Percentiles rank a stretch among this genome's conserved stretches.
Evolutionary conservation across 2,888 invertebrate genomes (phyloP).

Genomic region (Thysanoteuthis rhombus): DNA sequence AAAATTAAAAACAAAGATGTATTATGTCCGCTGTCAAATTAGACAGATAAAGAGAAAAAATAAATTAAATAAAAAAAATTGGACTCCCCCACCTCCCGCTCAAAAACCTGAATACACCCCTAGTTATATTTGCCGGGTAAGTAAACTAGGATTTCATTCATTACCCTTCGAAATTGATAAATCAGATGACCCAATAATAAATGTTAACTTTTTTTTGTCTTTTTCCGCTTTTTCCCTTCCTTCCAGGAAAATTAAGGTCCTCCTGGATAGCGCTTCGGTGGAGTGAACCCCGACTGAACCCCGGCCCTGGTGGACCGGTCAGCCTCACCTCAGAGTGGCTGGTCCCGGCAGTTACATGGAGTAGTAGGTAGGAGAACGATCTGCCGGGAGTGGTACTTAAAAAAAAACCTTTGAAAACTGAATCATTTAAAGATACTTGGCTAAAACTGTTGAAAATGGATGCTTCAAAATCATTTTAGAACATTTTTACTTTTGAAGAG

Average conservation of each 20-base stretch:
- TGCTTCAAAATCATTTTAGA: too few relatives aligned
- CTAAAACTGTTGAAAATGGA: neutral
- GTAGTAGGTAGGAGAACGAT: constrained; percentile 16
- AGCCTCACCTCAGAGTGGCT: neutral
- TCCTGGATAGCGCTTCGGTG: constrained; percentile 20
- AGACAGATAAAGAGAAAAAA: too few relatives aligned
- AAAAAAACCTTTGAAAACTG: neutral
- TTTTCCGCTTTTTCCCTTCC: neutral
- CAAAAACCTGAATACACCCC: too few relatives aligned
- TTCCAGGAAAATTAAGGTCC: neutral
- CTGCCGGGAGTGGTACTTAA: neutral
- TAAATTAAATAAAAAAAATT: too few relatives aligned
- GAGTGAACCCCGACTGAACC: neutral
- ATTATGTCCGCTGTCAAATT: too few relatives aligned
- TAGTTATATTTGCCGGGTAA: too few relatives aligned
- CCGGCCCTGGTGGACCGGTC: neutral
- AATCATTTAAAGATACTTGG: neutral
- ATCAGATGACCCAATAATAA: neutral
- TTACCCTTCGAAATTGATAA: neutral
- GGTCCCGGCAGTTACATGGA: constrained; percentile 22
- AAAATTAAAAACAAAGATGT: too few relatives aligned
- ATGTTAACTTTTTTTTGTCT: neutral
- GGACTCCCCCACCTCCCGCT: too few relatives aligned
- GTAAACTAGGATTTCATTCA: neutral
- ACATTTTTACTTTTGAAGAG: too few relatives aligned